Evolutionary conservation across 1,140 invertebrate genomes (phyloP).

Genomic region (Hyles vespertilio): DNA sequence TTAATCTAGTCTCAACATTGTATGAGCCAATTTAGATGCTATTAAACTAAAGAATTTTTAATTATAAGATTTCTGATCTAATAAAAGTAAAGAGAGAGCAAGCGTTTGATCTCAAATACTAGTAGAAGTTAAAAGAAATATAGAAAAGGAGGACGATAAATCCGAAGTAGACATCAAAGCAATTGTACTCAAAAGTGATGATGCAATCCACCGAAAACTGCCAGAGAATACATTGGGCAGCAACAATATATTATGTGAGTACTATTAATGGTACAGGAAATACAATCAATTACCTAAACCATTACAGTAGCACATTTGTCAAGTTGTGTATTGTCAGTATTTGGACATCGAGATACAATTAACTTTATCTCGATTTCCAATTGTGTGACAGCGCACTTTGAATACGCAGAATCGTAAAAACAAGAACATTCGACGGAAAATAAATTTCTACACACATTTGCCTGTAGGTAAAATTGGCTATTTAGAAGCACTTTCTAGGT

Average conservation of each 20-base stretch:
- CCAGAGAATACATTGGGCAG: constrained; percentile 3
- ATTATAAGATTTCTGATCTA: too few species aligned
- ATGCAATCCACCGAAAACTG: constrained; percentile 7
- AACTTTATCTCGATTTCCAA: constrained; percentile 7
- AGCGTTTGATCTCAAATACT: too few species aligned
- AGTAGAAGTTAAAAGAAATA: too few species aligned
- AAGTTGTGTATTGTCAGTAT: constrained; percentile 12
- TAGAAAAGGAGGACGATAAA: too few species aligned
- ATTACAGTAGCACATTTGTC: constrained; percentile 22
- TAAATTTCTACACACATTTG: not conserved
- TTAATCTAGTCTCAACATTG: too few species aligned
- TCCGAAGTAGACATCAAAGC: too few species aligned
- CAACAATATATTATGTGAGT: constrained; percentile 12
- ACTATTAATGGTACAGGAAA: constrained; percentile 32
- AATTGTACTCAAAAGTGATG: not conserved
- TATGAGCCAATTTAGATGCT: too few species aligned
- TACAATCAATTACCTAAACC: constrained; percentile 33
- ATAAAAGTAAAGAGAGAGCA: too few species aligned
- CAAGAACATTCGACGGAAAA: not conserved
- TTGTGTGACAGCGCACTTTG: not conserved
- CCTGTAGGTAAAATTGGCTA: not conserved
- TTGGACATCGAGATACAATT: constrained; percentile 18
- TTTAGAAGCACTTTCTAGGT: too few species aligned
- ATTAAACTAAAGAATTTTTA: too few species aligned
- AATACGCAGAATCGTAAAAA: not conserved